Percentiles rank a stretch among this genome's conserved stretches.
phyloP scores from a whole-genome alignment of 1,140 invertebrate species.

The Drosophila chauvacae region DNA sequence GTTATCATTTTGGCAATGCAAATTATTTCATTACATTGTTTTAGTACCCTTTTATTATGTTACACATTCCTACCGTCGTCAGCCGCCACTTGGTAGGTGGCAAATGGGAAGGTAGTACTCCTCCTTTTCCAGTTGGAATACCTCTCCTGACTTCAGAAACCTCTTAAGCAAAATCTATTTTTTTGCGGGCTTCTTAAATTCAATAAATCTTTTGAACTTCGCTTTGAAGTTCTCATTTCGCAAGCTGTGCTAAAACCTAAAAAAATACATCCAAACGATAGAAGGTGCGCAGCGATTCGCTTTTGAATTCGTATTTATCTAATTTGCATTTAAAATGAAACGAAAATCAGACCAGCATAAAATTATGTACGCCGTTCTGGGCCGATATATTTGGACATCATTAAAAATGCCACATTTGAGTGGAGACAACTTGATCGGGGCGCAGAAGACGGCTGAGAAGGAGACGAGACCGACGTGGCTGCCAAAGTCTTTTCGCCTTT shows the following conservation, averaged over 20 bases:
- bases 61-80: slow-evolving; percentile 36
- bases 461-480: slow-evolving; percentile 36
- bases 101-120: background rate
- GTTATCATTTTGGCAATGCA: slow-evolving; percentile 80
- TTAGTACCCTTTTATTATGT: slow-evolving; percentile 66
- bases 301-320: slow-evolving; percentile 66
- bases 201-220: slow-evolving; percentile 48
- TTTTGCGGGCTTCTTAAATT: slow-evolving; percentile 16
- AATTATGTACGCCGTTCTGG: slow-evolving; percentile 52
- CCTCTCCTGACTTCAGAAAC: slow-evolving; percentile 54
- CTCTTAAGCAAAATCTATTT: slow-evolving; percentile 15
- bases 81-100: background rate
- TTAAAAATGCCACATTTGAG: slow-evolving; percentile 79
- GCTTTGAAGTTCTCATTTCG: slow-evolving; percentile 67
- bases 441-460: slow-evolving; percentile 1
- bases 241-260: slow-evolving; percentile 15
- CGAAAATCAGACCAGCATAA: slow-evolving; percentile 77
- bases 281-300: slow-evolving; percentile 14
- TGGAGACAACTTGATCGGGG: slow-evolving; percentile 40
- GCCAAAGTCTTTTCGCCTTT: slow-evolving; percentile 49
- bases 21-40: slow-evolving; percentile 83
- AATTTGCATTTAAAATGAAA: slow-evolving; percentile 81
- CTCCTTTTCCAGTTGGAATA: slow-evolving; percentile 25
- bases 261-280: slow-evolving; percentile 22
- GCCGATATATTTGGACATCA: slow-evolving; percentile 78